Evolutionary conservation across 2,113 vertebrate genomes (phyloP).

Genomic region (Hipposideros armiger): DNA sequence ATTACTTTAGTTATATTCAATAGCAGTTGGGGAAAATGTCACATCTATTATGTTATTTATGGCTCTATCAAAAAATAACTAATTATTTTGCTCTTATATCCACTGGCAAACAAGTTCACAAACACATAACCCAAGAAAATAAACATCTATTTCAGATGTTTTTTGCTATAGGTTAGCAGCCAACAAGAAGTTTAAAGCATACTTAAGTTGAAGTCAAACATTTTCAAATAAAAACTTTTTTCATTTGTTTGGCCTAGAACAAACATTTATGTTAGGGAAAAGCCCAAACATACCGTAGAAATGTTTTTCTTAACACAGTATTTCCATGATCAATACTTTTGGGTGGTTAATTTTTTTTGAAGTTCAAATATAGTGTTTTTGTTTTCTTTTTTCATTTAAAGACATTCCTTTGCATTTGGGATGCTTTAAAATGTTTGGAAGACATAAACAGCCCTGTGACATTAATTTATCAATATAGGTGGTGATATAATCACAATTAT

Average conservation of each 20-base stretch:
- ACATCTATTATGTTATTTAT: constrained; percentile 28
- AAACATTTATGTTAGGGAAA: constrained; percentile 50
- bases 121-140: neutral
- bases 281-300: neutral
- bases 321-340: constrained; percentile 28
- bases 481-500: neutral
- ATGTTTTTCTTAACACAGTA: constrained; percentile 53
- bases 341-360: neutral
- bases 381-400: constrained; percentile 36
- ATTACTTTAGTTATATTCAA: neutral
- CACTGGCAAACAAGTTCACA: constrained; percentile 19
- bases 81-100: constrained; percentile 27
- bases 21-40: neutral
- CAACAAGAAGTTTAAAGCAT: constrained; percentile 31
- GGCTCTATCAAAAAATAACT: constrained; percentile 24
- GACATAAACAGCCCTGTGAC: neutral
- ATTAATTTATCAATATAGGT: neutral
- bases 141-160: neutral
- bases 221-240: constrained; percentile 52
- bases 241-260: constrained; percentile 8
- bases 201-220: constrained; percentile 13
- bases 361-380: constrained; percentile 5
- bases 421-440: constrained; percentile 47
- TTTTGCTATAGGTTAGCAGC: constrained; percentile 21
- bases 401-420: neutral